Conservation (phyloP, 2,113 vertebrate genomes). For the Anhinga rufa region DNA sequence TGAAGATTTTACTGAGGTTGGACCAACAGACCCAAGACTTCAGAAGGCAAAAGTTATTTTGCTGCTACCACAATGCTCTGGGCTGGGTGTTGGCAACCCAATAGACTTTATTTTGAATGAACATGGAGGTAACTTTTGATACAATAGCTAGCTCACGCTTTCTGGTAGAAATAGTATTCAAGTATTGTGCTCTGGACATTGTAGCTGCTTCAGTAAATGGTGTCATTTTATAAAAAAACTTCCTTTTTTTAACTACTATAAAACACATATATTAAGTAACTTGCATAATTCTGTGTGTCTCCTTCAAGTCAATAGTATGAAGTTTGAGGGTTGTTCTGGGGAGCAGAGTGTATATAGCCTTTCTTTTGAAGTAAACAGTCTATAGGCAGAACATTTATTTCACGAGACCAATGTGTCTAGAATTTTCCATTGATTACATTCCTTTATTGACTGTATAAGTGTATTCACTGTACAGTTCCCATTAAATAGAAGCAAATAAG, state of each 20-base stretch:
- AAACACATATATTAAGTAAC: background rate
- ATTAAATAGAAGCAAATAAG: background rate
- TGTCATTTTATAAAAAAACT: background rate
- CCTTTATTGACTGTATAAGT: background rate
- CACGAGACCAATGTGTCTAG: background rate
- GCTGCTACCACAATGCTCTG: slow-evolving; percentile 84
- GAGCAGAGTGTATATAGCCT: background rate
- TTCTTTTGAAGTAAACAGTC: background rate
- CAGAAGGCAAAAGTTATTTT: slow-evolving; percentile 80
- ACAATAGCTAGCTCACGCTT: background rate
- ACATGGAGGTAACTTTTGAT: slow-evolving; percentile 74
- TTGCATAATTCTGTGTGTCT: background rate
- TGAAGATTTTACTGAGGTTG: slow-evolving; percentile 77
- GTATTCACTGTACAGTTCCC: background rate
- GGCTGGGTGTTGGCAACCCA: slow-evolving; percentile 83
- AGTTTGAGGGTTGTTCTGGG: background rate
- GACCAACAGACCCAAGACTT: slow-evolving; percentile 66
- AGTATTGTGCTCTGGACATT: background rate
- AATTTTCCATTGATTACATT: background rate
- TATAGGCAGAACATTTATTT: background rate
- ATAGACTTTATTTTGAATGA: slow-evolving; percentile 87
- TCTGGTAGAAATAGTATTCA: background rate
- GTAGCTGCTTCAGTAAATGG: background rate
- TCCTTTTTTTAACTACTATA: background rate
- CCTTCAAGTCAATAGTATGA: background rate